Conservation (phyloP, 37 sponge, comb jelly and placozoan species). For the Dysidea cf. avara region DNA sequence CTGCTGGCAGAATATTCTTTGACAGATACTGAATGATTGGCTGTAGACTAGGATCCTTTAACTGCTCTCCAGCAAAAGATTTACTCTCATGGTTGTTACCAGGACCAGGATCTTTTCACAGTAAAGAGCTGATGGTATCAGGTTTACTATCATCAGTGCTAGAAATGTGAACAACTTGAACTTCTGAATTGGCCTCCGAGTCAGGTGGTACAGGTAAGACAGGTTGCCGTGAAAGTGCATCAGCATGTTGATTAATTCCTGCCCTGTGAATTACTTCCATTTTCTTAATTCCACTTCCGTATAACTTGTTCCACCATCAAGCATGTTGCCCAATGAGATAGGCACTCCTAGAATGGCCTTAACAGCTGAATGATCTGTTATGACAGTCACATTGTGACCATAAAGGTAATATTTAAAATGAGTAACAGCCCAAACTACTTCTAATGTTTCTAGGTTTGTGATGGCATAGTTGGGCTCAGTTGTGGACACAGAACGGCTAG, state of each 20-base stretch:
- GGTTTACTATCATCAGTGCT: no score
- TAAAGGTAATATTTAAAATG: constrained; percentile 24
- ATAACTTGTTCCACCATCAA: constrained; percentile 41
- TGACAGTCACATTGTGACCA: constrained; percentile 32
- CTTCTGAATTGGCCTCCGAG: no score
- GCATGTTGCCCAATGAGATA: constrained; percentile 30
- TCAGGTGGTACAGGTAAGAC: not conserved
- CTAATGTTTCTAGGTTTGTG: constrained; percentile 37
- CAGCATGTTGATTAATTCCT: constrained; percentile 38
- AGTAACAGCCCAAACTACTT: constrained; percentile 32
- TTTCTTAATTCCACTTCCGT: not conserved
- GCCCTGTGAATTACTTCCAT: constrained; percentile 9
- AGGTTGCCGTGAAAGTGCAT: constrained; percentile 42
- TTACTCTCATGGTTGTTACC: no score
- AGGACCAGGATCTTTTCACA: no score
- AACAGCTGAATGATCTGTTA: constrained; percentile 36
- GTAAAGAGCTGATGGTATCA: no score
- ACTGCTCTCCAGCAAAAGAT: no score
- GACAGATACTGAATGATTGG: no score
- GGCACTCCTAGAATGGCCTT: constrained; percentile 31
- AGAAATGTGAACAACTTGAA: no score
- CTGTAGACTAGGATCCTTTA: no score
- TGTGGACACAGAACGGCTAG: no score
- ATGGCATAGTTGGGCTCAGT: no score
- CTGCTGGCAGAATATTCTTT: no score